phyloP scores from a whole-genome alignment of 2,797 vertebrate genomes.

The Falco concolor region DNA sequence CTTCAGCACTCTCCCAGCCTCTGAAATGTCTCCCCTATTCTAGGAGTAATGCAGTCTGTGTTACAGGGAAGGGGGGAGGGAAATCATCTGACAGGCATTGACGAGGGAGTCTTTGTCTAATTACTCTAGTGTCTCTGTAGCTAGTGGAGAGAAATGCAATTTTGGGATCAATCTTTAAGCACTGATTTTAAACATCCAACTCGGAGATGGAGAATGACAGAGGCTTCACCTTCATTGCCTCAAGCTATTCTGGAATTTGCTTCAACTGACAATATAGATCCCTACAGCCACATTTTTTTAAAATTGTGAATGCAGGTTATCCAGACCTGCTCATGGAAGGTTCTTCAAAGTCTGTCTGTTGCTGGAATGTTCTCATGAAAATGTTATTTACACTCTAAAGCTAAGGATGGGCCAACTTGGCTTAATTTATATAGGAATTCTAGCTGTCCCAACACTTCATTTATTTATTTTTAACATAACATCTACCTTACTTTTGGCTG shows the following conservation, averaged over 20 bases:
- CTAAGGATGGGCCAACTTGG: not conserved
- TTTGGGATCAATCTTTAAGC: not conserved
- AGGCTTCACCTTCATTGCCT: not conserved
- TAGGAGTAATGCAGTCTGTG: not conserved
- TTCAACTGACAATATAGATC: not conserved
- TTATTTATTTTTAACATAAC: not conserved
- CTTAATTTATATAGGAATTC: not conserved
- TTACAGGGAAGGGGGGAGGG: fast-evolving
- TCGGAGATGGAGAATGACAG: not conserved
- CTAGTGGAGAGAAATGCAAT: not conserved
- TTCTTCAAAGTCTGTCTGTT: not conserved
- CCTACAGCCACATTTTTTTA: not conserved
- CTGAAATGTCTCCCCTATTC: not conserved
- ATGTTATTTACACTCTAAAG: not conserved
- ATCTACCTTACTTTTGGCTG: not conserved
- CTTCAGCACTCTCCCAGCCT: not conserved
- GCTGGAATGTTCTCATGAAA: not conserved
- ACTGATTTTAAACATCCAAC: not conserved
- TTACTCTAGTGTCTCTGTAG: not conserved
- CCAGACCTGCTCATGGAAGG: not conserved
- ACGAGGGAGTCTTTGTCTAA: not conserved
- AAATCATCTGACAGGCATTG: not conserved
- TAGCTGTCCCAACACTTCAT: not conserved
- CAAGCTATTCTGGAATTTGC: not conserved
- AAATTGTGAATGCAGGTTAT: not conserved